Conservation (phyloP, 2,113 vertebrate genomes). For the Charina bottae region DNA sequence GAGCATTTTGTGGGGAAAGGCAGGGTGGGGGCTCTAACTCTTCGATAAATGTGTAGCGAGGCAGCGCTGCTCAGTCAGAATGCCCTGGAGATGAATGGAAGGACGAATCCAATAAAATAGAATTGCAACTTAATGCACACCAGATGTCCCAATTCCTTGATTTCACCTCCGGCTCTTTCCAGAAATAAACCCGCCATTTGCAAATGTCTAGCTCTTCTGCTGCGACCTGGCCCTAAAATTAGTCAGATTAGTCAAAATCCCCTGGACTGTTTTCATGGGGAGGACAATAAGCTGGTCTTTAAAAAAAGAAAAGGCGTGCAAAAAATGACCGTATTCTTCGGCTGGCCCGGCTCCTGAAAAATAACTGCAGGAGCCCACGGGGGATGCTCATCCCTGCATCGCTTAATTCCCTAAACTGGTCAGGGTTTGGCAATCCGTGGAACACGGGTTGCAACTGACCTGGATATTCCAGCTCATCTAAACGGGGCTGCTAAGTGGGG, state of each 20-base stretch:
- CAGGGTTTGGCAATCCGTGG: too few species aligned
- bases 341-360: too few species aligned
- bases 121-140: rapidly evolving
- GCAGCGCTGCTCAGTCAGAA: rapidly evolving
- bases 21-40: too few species aligned
- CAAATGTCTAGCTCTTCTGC: background rate
- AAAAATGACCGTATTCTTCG: too few species aligned
- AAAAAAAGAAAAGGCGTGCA: background rate
- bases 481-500: too few species aligned
- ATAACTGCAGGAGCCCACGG: too few species aligned
- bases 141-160: rapidly evolving
- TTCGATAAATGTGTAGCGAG: rapidly evolving
- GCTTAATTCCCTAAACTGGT: too few species aligned
- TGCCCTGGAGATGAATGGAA: rapidly evolving
- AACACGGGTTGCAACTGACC: too few species aligned
- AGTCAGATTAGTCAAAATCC: rapidly evolving
- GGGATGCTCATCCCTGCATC: too few species aligned
- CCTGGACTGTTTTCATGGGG: background rate
- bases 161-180: rapidly evolving
- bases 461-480: too few species aligned
- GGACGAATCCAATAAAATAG: background rate
- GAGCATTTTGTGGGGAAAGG: too few species aligned
- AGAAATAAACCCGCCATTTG: rapidly evolving
- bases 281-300: background rate
- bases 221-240: background rate